These are phyloP conservation scores for Gracilinanus agilis DNA, from an alignment of 2,113 vertebrate genomes.

Conservation along the genomic window DNA sequence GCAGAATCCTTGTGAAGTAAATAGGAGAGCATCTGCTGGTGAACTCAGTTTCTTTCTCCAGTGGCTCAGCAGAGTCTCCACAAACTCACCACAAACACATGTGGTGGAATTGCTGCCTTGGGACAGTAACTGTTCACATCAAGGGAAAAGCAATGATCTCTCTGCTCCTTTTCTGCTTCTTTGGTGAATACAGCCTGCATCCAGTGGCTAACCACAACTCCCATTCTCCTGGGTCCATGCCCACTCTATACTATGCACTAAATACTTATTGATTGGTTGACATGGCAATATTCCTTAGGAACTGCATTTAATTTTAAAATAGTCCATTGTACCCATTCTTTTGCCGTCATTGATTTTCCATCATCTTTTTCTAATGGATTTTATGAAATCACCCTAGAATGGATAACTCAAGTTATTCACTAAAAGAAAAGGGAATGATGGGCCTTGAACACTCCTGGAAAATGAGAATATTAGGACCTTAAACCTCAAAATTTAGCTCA, in stretches of 20 bases:
- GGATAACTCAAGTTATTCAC: not conserved
- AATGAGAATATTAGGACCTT: not conserved
- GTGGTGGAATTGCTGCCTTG: not conserved
- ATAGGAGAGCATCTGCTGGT: not conserved
- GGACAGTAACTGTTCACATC: not conserved
- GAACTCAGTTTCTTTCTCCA: not conserved
- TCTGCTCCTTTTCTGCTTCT: not conserved
- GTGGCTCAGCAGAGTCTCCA: not conserved
- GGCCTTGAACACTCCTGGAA: not conserved
- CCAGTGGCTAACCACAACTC: not conserved
- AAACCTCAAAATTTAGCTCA: not conserved
- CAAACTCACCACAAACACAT: not conserved
- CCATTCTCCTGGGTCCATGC: not conserved
- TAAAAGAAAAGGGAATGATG: not conserved
- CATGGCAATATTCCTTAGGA: not conserved
- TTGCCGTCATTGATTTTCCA: not conserved
- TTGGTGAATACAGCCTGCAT: not conserved
- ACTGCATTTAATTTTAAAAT: not conserved
- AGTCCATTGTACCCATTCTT: not conserved
- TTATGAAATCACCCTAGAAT: not conserved
- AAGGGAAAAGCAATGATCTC: not conserved
- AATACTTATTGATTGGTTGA: not conserved
- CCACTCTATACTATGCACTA: not conserved
- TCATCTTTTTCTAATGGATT: not conserved
- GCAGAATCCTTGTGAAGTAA: not conserved